These are phyloP conservation scores for Bombus difficillimus DNA, from an alignment of 1,140 invertebrate genomes.

Conservation along the genomic window DNA sequence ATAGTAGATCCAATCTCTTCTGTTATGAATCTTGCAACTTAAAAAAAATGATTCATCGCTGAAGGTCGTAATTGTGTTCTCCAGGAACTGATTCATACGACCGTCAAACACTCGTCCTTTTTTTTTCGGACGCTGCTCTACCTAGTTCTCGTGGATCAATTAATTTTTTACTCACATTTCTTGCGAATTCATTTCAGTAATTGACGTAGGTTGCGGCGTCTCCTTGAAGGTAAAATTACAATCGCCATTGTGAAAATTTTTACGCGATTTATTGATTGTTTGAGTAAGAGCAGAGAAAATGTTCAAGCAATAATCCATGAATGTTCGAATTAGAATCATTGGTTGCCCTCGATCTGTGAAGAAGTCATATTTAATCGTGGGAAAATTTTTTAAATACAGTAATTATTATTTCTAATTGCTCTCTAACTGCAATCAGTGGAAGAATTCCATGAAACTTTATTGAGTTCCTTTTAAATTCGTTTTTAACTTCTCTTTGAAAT, in stretches of 20 bases:
- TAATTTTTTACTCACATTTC: constrained; percentile 9
- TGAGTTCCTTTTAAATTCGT: too few relatives aligned
- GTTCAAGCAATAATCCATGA: neutral
- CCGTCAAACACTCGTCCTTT: neutral
- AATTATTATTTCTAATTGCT: neutral
- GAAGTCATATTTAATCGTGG: neutral
- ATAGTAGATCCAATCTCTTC: constrained; percentile 5
- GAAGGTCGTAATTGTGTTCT: constrained; percentile 13
- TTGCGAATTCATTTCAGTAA: constrained; percentile 2
- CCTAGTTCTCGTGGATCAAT: constrained; percentile 18
- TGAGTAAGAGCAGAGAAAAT: neutral
- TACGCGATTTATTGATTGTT: neutral
- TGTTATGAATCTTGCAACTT: constrained; percentile 15
- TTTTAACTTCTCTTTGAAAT: too few relatives aligned
- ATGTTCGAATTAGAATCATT: neutral
- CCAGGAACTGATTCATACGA: constrained; percentile 16
- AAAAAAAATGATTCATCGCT: constrained; percentile 25
- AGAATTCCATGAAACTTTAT: too few relatives aligned
- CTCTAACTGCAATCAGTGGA: too few relatives aligned
- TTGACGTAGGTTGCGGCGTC: neutral
- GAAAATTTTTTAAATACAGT: neutral
- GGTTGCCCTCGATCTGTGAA: neutral
- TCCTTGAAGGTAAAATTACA: constrained; percentile 17
- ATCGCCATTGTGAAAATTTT: neutral
- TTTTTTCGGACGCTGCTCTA: neutral